These are phyloP conservation scores for Etia nguti DNA, from an alignment of 2,113 vertebrate species.

Conservation along the genomic window DNA sequence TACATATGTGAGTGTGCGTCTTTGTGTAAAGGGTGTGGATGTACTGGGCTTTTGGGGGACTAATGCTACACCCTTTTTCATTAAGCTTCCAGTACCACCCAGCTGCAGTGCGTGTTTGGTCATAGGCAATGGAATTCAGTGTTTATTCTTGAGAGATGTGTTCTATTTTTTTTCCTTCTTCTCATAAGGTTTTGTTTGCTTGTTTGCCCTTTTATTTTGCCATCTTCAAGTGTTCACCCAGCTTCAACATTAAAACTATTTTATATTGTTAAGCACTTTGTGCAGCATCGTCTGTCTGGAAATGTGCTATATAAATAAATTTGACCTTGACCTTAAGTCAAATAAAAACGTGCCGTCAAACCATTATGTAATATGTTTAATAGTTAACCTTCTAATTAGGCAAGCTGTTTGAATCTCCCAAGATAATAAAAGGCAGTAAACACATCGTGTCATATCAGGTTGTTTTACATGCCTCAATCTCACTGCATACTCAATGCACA, in stretches of 20 bases:
- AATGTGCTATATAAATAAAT: no score
- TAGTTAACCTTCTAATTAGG: not conserved
- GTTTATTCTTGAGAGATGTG: slow-evolving; percentile 23
- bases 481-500: not conserved
- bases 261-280: no score
- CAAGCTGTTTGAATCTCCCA: not conserved
- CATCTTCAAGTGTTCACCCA: not conserved
- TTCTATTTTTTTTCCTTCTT: not conserved
- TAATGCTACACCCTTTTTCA: slow-evolving; percentile 39
- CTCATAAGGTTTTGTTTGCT: not conserved
- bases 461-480: not conserved
- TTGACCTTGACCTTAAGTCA: no score
- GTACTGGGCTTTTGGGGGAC: slow-evolving; percentile 31
- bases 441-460: not conserved
- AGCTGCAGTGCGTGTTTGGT: slow-evolving; percentile 10
- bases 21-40: slow-evolving; percentile 35
- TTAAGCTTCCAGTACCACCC: slow-evolving; percentile 52
- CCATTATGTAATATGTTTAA: not conserved
- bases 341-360: not conserved
- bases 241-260: not conserved
- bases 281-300: no score
- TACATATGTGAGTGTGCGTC: not conserved
- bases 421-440: not conserved
- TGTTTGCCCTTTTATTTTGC: not conserved
- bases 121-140: slow-evolving; percentile 26